Base-by-base conservation (phyloP, 2,797 vertebrate species). In the Strix occidentalis region DNA sequence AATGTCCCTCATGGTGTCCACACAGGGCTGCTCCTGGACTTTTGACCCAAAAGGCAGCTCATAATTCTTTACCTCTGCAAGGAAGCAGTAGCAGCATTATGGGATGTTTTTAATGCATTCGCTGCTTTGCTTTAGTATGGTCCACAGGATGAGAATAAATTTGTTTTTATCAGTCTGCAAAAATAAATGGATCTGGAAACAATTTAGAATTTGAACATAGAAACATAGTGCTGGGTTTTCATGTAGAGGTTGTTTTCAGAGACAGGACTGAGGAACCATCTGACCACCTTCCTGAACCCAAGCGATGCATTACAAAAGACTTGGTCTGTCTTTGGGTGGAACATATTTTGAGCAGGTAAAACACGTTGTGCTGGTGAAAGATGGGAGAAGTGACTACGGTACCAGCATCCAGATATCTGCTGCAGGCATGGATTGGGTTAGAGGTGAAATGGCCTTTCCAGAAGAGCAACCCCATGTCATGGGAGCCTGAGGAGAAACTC, bases 1-100 rank as follows among this genome's bases (percentile, higher is more conserved):
- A 19, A 99, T 97, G 95, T 99, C 98, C 69, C 98, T 98, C 99
- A 99, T 99, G 94, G 98, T 98, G 94, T 99, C 99, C 97, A 99
- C 98, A 8, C 99, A 99, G 4, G 99, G 99, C 96, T 99, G 99
- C 88, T 99, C 98, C 82, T 98, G 99, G 19, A 99, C 98, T 95
- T 98, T 98, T 0, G 98, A 99, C 80, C 98, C 98, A 87, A 99
- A 99, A 9, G 99, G 98, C 16, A 98, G 98, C 96, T 99, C 98
- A 0, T 99, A 99, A 94, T 95, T 98, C 97, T 98, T 99, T 76
- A 99, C 98, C 91, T 99, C 99, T 98, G 91, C 31, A 86, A 93
- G 35, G 63, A 95, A 95, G 37, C 8, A 61, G 92, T 18, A 84
- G 54, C 61, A 61, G 53, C 45, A 12, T 95, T 60, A 92, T 28